Base-by-base conservation (phyloP, 2,797 vertebrate species). In the Fistularia commersonii region DNA sequence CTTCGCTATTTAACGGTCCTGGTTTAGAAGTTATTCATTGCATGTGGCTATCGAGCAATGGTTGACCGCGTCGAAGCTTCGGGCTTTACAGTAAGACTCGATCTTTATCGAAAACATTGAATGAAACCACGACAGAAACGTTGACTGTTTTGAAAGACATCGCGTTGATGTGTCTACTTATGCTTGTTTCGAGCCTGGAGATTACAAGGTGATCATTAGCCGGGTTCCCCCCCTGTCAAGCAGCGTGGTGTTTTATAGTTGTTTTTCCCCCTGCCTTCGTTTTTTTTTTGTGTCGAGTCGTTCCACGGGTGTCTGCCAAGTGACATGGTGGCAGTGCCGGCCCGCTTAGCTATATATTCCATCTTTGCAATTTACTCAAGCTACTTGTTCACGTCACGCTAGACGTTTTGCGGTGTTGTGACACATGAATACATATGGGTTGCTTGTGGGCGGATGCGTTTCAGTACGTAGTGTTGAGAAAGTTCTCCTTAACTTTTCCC, bases 171-270 rank as follows among this genome's bases (percentile, higher is more conserved):
- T 3, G 35, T 12, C 54, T 11, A 51, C 0, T n/a, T 1, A 52
- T 14, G 57, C 57, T 12, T 1, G 53, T 14, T 13, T 1, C n/a
- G 48, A 57, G 61, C 11, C 57, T 14, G 55, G n/a, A 52, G 15
- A 45, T 35, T 23, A 7, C 48, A 48, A 59, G 66, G 58, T 60
- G 31, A 6, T 5, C 42, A 49, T 41, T 37, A 55, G 32, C 40
- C 38, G 0, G 53, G 44, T 23, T 23, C 23, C 23, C 23, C 23
- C 23, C 23, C 23, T 23, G 45, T 57, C 57, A 60, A 32, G 71
- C 68, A 41, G 68, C 67, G 6, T 57, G 78, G 66, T 59, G 56
- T 35, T 64, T 63, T 50, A 56, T 73, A 76, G 74, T 79, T 76
- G 68, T 68, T 66, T 54, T 11, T 23, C 37, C n/a, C 38, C 23